A percentile compares a stretch with the other conserved stretches of the same genome.
Conservation (phyloP, 2,797 vertebrate genomes). For the Amphiprion clarkii region DNA sequence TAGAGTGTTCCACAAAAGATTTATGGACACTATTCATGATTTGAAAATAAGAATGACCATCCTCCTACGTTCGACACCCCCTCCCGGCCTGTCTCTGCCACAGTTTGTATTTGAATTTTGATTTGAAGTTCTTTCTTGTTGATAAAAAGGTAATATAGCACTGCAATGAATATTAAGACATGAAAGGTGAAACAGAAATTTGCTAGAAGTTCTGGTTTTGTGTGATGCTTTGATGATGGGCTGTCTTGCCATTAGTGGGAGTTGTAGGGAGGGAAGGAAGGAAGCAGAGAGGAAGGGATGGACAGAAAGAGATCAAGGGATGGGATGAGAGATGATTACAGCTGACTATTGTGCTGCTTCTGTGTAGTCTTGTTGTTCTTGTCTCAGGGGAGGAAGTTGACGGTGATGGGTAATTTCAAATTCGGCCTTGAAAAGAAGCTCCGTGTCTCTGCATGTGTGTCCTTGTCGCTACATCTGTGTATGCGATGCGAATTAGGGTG, state of each 20-base stretch:
- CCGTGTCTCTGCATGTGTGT: conserved; percentile 35
- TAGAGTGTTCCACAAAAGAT: conserved; percentile 40
- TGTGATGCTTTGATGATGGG: conserved; percentile 57
- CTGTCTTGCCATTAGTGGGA: conserved; percentile 69
- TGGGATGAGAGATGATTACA: conserved; percentile 70
- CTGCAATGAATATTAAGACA: not conserved
- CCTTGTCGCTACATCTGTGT: conserved; percentile 56
- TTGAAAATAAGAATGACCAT: conserved; percentile 50
- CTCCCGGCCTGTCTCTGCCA: not conserved
- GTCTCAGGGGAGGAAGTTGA: conserved; percentile 68
- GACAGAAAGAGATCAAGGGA: conserved; percentile 58
- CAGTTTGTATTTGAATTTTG: not conserved
- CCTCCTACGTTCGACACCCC: conserved; percentile 17
- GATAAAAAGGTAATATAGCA: not conserved
- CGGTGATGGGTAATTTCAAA: conserved; percentile 65
- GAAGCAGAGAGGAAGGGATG: conserved; percentile 49
- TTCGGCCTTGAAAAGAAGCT: conserved; percentile 73
- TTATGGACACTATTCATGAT: conserved; percentile 59
- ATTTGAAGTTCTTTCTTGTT: not conserved
- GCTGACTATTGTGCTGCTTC: conserved; percentile 55
- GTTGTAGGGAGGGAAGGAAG: conserved; percentile 55
- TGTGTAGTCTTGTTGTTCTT: conserved; percentile 46
- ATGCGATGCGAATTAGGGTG: conserved; percentile 24
- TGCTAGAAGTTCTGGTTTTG: conserved; percentile 42
- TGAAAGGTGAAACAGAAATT: conserved; percentile 27